Evolutionary conservation across 1,140 invertebrate species (phyloP).

Genomic region (Octopus sinensis): DNA sequence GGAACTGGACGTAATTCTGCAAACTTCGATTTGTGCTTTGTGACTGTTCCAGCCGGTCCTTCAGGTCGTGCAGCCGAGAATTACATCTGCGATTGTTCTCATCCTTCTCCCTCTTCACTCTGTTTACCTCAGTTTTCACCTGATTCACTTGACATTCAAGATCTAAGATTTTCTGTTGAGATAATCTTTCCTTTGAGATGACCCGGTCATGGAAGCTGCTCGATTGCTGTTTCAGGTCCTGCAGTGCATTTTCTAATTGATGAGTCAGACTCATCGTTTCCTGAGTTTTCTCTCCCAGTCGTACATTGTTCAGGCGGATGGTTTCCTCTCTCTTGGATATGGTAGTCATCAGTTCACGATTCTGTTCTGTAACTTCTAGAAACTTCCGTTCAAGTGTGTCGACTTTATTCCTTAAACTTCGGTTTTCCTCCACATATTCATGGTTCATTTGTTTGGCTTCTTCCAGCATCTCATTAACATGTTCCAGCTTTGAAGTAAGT

Average conservation of each 20-base stretch:
- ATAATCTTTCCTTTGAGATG: conserved; percentile 49
- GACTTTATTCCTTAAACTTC: conserved; percentile 30
- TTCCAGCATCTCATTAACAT: conserved; percentile 38
- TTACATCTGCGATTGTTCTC: conserved; percentile 56
- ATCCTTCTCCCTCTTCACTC: conserved; percentile 53
- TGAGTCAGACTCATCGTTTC: conserved; percentile 51
- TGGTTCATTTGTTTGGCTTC: conserved; percentile 37
- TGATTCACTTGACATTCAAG: conserved; percentile 55
- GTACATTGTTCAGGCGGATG: conserved; percentile 48
- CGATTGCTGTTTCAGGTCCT: conserved; percentile 46
- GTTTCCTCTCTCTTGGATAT: conserved; percentile 50
- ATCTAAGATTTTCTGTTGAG: conserved; percentile 49
- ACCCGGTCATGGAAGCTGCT: conserved; percentile 47
- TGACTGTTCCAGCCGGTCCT: conserved; percentile 54
- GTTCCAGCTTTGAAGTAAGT: conserved; percentile 50
- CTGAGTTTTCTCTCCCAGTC: conserved; percentile 50
- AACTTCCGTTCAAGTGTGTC: conserved; percentile 46
- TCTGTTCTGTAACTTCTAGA: conserved; percentile 48
- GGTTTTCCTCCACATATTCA: conserved; percentile 41
- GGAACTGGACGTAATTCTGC: conserved; percentile 57
- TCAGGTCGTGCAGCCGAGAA: conserved; percentile 52
- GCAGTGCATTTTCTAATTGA: conserved; percentile 52
- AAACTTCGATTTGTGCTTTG: conserved; percentile 55
- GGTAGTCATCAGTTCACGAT: conserved; percentile 46
- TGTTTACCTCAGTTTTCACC: conserved; percentile 46